These are phyloP conservation scores for Cydia pomonella DNA, from an alignment of 1,140 invertebrate species.

Conservation along the genomic window DNA sequence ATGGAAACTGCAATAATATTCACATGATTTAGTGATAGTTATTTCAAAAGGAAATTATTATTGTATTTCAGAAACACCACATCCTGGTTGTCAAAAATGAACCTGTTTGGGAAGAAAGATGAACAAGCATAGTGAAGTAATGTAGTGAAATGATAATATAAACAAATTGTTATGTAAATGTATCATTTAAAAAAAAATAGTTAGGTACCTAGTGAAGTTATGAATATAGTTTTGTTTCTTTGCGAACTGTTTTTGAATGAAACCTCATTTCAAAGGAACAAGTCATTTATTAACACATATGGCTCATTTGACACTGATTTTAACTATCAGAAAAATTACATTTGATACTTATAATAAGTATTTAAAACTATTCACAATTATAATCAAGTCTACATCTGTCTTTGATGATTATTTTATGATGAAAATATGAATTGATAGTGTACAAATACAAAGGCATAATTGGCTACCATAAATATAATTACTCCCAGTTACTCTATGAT, in stretches of 20 bases:
- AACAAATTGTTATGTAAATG: constrained; percentile 58
- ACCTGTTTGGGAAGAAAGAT: constrained; percentile 86
- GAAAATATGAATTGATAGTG: too few relatives aligned
- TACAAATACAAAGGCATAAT: too few relatives aligned
- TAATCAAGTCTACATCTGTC: too few relatives aligned
- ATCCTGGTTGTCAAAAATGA: constrained; percentile 87
- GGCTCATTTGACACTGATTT: neutral
- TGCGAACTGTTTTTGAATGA: constrained; percentile 4
- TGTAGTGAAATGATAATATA: constrained; percentile 40
- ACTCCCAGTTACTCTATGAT: too few relatives aligned
- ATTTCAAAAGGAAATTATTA: neutral
- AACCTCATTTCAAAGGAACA: constrained; percentile 14
- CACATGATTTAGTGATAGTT: too few relatives aligned
- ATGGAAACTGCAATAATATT: too few relatives aligned
- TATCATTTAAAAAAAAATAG: constrained; percentile 29
- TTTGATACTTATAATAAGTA: neutral
- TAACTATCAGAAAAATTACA: neutral
- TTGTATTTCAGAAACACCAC: constrained; percentile 63
- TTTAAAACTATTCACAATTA: neutral
- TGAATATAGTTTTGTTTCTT: constrained; percentile 29
- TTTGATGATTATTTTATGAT: too few relatives aligned
- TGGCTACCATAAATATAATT: too few relatives aligned
- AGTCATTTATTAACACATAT: constrained; percentile 16
- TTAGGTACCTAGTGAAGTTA: constrained; percentile 15
- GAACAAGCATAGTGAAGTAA: constrained; percentile 78